phyloP scores from a whole-genome alignment of 2,113 vertebrate genomes.

The Thryonomys swinderianus region DNA sequence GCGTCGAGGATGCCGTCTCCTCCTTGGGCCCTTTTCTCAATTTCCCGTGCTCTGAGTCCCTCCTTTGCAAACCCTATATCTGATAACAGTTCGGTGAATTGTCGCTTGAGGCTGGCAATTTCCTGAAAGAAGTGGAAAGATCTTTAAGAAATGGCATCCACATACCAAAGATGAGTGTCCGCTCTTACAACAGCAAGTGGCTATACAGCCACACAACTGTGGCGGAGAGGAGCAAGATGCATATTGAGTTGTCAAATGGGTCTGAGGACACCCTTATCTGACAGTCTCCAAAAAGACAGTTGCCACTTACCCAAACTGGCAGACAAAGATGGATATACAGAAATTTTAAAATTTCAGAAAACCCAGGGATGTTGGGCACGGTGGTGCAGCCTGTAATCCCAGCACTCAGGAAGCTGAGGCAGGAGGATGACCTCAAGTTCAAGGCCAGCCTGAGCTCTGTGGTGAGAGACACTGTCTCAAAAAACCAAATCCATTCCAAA shows the following conservation, averaged over 20 bases:
- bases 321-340: neutral
- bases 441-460: no score
- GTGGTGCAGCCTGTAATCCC: no score
- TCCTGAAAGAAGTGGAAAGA: constrained; percentile 86
- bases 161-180: neutral
- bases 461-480: no score
- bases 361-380: neutral
- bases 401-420: no score
- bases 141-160: neutral
- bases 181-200: neutral
- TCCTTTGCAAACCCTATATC: constrained; percentile 98
- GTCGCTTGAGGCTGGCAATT: constrained; percentile 96
- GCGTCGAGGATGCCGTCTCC: constrained; percentile 93
- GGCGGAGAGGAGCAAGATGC: neutral
- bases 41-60: constrained; percentile 93
- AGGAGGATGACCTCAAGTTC: no score
- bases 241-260: neutral
- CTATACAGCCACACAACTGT: neutral
- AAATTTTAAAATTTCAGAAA: neutral
- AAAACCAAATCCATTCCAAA: no score
- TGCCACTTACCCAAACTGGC: neutral
- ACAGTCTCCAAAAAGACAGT: neutral
- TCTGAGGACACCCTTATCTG: neutral
- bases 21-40: constrained; percentile 92
- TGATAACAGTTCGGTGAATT: constrained; percentile 97